phyloP scores from a whole-genome alignment of 1,140 invertebrate species.

The Eueides isabella region DNA sequence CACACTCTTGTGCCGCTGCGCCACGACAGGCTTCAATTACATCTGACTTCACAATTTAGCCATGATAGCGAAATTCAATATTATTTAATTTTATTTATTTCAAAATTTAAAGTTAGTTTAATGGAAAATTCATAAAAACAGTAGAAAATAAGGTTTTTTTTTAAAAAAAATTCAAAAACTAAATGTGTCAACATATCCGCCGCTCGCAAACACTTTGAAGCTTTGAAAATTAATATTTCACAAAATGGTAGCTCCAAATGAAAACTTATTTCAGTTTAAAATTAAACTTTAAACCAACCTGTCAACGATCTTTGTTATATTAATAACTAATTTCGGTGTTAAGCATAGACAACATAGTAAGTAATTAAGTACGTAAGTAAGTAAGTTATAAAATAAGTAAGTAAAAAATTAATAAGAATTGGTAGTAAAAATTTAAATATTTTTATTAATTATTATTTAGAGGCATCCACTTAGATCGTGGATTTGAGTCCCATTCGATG shows the following conservation, averaged over 20 bases:
- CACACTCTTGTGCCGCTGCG: no score
- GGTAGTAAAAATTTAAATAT: no score
- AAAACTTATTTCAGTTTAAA: constrained; percentile 6
- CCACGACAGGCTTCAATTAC: no score
- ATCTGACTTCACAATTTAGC: not conserved
- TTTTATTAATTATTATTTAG: no score
- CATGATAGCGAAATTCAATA: not conserved
- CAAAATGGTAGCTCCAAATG: not conserved
- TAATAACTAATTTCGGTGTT: not conserved
- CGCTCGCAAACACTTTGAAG: constrained; percentile 9
- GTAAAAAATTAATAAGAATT: no score
- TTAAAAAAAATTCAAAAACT: not conserved
- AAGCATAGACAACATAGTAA: no score
- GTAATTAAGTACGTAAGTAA: no score
- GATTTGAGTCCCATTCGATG: no score
- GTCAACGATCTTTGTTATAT: not conserved
- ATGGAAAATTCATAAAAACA: not conserved
- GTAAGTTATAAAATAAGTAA: no score
- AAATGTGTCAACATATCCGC: constrained; percentile 8
- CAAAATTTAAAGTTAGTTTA: not conserved
- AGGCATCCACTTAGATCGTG: no score
- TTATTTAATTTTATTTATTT: not conserved
- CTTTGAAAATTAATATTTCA: constrained; percentile 12
- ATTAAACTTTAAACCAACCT: not conserved
- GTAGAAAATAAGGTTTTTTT: not conserved